These are phyloP conservation scores for Danaus plexippus DNA, from an alignment of 1,140 invertebrate genomes.

Conservation along the genomic window DNA sequence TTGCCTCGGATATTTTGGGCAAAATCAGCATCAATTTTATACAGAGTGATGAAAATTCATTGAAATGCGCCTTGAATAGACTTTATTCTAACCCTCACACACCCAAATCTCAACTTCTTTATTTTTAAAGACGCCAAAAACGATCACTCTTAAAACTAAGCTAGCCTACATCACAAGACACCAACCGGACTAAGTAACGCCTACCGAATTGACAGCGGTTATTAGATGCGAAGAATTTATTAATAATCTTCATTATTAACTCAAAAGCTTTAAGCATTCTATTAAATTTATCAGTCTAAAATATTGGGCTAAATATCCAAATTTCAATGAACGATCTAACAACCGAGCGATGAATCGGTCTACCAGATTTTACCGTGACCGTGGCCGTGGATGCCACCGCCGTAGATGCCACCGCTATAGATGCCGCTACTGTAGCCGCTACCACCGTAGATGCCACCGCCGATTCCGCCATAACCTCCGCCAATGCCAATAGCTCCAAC, in stretches of 20 bases:
- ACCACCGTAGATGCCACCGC: slow-evolving; percentile 2
- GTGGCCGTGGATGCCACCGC: slow-evolving; percentile 15
- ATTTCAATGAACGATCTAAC: slow-evolving; percentile 8
- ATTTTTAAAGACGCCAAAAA: slow-evolving; percentile 3
- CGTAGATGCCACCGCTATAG: slow-evolving; percentile 8
- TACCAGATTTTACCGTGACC: slow-evolving; percentile 31
- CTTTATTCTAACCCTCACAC: no score
- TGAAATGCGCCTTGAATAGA: no score
- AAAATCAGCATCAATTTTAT: slow-evolving; percentile 3
- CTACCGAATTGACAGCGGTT: slow-evolving; percentile 27
- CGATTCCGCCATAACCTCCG: slow-evolving; percentile 6
- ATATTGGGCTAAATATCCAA: neutral
- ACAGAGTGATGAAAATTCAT: slow-evolving; percentile 13
- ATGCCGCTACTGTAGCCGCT: neutral
- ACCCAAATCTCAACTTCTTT: no score
- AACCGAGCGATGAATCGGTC: slow-evolving; percentile 17
- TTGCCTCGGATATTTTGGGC: slow-evolving; percentile 7
- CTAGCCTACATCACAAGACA: slow-evolving; percentile 51
- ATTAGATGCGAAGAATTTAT: slow-evolving; percentile 5
- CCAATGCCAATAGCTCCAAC: slow-evolving; percentile 6
- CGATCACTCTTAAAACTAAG: slow-evolving; percentile 22
- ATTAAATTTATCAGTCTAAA: slow-evolving; percentile 5
- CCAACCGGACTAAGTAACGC: slow-evolving; percentile 35
- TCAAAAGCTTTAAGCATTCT: slow-evolving; percentile 4
- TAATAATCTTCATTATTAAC: slow-evolving; percentile 5